phyloP scores from a whole-genome alignment of 2,888 invertebrate species.

The Phytoseiulus persimilis region DNA sequence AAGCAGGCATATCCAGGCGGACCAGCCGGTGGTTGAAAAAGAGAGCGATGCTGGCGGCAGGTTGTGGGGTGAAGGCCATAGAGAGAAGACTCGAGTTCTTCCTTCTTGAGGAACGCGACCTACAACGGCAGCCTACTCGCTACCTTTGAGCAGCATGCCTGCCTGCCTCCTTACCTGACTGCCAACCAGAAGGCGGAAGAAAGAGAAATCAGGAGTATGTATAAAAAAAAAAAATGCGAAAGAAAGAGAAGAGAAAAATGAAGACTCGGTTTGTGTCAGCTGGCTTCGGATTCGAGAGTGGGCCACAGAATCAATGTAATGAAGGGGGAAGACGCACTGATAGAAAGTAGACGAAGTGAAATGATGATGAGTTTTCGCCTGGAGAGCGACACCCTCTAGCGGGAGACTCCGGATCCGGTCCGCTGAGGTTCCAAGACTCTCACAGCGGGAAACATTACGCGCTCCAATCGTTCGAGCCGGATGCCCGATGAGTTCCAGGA shows the following conservation, averaged over 20 bases:
- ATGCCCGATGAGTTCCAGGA: no score
- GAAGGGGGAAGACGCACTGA: not conserved
- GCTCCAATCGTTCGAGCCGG: no score
- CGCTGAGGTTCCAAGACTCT: no score
- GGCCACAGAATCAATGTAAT: not conserved
- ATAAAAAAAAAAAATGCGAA: not conserved
- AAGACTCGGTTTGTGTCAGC: not conserved
- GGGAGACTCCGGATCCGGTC: no score
- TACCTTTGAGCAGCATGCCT: not conserved
- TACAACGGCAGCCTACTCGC: not conserved
- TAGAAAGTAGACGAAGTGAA: not conserved
- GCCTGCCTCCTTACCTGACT: not conserved
- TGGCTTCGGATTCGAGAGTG: not conserved
- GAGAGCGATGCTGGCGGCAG: not conserved
- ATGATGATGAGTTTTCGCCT: no score
- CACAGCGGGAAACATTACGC: no score
- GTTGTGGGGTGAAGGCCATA: not conserved
- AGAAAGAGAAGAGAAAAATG: not conserved
- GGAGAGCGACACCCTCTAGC: no score
- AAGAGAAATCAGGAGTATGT: not conserved
- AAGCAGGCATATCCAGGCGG: not conserved
- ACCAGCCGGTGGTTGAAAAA: constrained; percentile 5
- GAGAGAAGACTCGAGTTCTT: not conserved
- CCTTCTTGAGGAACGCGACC: not conserved
- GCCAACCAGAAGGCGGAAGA: not conserved